phyloP scores from a whole-genome alignment of 92 coral and sea anemone species.

The Plumapathes pennacea region DNA sequence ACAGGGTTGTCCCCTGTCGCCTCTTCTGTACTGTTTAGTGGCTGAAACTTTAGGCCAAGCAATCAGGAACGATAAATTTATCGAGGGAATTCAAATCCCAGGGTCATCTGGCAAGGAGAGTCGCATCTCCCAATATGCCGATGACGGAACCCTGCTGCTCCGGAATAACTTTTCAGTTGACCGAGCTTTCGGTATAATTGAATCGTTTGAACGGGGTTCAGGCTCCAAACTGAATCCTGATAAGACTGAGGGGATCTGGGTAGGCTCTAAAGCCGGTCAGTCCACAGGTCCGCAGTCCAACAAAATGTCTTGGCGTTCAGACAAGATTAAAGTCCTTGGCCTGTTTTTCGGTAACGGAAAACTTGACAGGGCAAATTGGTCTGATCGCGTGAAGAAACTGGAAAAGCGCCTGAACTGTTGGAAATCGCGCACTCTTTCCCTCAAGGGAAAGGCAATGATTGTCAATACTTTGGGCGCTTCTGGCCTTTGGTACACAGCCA shows the following conservation, averaged over 20 bases:
- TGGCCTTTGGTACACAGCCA: constrained; percentile 28
- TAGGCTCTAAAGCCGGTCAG: constrained; percentile 34
- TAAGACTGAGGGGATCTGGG: constrained; percentile 44
- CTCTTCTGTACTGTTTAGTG: constrained; percentile 20
- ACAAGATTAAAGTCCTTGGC: constrained; percentile 40
- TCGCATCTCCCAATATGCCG: constrained; percentile 22
- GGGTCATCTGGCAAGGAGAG: not conserved
- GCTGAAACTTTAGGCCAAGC: constrained; percentile 13
- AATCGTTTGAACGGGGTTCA: constrained; percentile 11
- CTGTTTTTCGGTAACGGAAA: constrained; percentile 10
- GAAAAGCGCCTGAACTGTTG: constrained; percentile 23
- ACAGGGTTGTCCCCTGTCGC: constrained; percentile 38
- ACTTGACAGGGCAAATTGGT: constrained; percentile 15
- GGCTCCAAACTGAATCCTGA: constrained; percentile 17
- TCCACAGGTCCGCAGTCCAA: constrained; percentile 17
- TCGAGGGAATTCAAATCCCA: constrained; percentile 21
- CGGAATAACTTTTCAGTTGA: constrained; percentile 3
- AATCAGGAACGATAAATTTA: constrained; percentile 5
- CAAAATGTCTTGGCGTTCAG: constrained; percentile 34
- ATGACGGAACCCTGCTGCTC: constrained; percentile 20
- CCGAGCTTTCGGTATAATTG: not conserved
- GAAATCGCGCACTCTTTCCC: constrained; percentile 7
- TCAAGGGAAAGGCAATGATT: constrained; percentile 22
- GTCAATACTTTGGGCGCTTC: constrained; percentile 20
- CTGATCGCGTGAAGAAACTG: not conserved